Evolutionary conservation across 2,888 invertebrate genomes (phyloP), one percentile per base, ranked within the genome.

Genomic region (Oxyscelio sp.): DNA sequence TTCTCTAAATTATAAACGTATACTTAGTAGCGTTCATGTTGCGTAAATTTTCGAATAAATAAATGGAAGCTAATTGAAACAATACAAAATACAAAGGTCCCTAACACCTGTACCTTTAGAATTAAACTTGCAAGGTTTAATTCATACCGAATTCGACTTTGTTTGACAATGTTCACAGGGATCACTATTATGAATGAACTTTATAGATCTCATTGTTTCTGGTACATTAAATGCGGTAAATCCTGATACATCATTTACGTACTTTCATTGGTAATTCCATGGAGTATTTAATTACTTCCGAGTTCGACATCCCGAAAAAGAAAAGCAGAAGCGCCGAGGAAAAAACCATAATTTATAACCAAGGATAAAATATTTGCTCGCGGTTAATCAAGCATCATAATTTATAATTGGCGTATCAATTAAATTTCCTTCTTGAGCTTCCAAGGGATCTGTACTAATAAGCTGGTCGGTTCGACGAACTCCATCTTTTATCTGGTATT

Each of bases 321-420:
- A 21, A 58, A 38, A 40, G 19, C 38, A 40, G 38, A 13, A 15
- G 13, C 19, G 15, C 15, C 0, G 17, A 22, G 40, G 22, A 34
- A 27, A 45, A 27, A 40, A 45, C n/a, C 15, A 45, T 27, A 43
- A 61, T 24, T 27, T 24, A 1, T 13, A 27, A 13, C 38, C 21
- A 17, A 8, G 45, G 54, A 43, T 68, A 56, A 68, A 68, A 68
- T 56, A 43, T 68, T 68, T 68, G 31, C 68, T 45, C 19, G 43
- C 24, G 54, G 43, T 68, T 68, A 68, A 56, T 68, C 68, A 43
- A 31, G 31, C 56, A 31, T 27, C 56, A 43, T 27, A 19, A 40
- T 66, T 66, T 56, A 56, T 68, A 68, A 43, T 68, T 56, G 68
- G 43, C 19, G 40, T 66, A 66, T 66, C 66, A 48, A 66, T 66